phyloP scores from a whole-genome alignment of 2,797 vertebrate species.

The Lithobates sylvaticus region DNA sequence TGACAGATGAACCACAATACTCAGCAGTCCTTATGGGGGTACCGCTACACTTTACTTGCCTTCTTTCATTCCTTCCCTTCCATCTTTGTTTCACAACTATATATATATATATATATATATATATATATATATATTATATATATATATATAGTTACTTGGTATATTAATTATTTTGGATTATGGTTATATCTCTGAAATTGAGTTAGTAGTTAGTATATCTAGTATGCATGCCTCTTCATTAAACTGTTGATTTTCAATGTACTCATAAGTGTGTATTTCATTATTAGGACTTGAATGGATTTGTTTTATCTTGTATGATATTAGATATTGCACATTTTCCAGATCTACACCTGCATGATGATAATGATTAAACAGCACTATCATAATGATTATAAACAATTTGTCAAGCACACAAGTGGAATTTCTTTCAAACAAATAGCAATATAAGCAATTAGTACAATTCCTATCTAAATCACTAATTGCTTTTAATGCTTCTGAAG shows the following conservation, averaged over 20 bases:
- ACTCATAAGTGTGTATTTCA: not conserved
- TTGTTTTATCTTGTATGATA: conserved; percentile 23
- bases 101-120: too few species aligned
- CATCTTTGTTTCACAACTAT: too few species aligned
- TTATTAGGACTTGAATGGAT: conserved; percentile 7
- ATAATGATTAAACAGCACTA: conserved; percentile 44
- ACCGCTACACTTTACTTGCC: too few species aligned
- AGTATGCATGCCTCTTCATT: not conserved
- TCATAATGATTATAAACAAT: conserved; percentile 52
- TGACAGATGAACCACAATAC: too few species aligned
- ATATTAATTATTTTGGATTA: not conserved
- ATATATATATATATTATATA: too few species aligned
- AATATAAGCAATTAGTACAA: conserved; percentile 61
- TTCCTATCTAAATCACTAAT: conserved; percentile 57
- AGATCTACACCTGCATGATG: conserved; percentile 49
- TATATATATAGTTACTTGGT: not conserved
- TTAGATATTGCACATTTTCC: conserved; percentile 25
- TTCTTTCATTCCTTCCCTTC: too few species aligned
- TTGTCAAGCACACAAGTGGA: conserved; percentile 53
- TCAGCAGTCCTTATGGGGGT: too few species aligned
- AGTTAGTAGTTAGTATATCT: not conserved
- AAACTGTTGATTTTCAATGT: not conserved
- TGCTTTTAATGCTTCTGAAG: conserved; percentile 58
- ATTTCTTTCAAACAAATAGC: conserved; percentile 59
- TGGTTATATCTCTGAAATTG: not conserved